These are phyloP conservation scores for Hymenochirus boettgeri DNA, from an alignment of 2,113 vertebrate species.

Conservation along the genomic window DNA sequence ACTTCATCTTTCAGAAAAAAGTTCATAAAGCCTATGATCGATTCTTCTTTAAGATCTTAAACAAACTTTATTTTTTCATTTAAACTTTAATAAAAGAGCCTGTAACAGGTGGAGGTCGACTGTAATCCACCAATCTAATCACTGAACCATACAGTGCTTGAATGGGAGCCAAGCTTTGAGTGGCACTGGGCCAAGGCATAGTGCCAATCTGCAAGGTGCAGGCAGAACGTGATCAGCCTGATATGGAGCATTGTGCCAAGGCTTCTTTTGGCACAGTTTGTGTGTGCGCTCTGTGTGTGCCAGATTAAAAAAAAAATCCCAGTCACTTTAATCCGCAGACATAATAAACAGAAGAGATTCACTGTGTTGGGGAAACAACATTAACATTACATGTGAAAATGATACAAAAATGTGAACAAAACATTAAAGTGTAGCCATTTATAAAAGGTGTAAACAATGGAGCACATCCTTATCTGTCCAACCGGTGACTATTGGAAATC, in stretches of 20 bases:
- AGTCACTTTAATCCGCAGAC: background rate
- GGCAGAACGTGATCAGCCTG: slow-evolving; percentile 6
- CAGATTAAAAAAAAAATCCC: slow-evolving; percentile 5
- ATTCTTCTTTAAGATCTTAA: no score
- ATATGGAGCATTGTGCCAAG: background rate
- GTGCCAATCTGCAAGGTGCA: slow-evolving; percentile 17
- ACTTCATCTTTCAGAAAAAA: no score
- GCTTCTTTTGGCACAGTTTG: slow-evolving; percentile 14
- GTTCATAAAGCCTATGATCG: no score
- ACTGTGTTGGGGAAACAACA: background rate
- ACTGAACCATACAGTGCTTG: background rate
- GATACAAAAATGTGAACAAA: background rate
- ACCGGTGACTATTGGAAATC: no score
- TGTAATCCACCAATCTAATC: background rate
- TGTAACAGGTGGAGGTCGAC: background rate
- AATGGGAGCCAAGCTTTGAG: slow-evolving; percentile 4
- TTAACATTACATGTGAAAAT: background rate
- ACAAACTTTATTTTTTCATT: no score
- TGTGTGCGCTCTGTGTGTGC: background rate
- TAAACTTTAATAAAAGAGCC: slow-evolving; percentile 1
- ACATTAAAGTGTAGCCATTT: no score
- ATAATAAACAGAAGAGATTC: slow-evolving; percentile 2
- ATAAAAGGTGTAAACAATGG: no score
- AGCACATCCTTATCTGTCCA: no score
- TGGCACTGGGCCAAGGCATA: slow-evolving; percentile 5